These are phyloP conservation scores for Sinella curviseta DNA, from an alignment of 1,140 invertebrate species.

Conservation along the genomic window DNA sequence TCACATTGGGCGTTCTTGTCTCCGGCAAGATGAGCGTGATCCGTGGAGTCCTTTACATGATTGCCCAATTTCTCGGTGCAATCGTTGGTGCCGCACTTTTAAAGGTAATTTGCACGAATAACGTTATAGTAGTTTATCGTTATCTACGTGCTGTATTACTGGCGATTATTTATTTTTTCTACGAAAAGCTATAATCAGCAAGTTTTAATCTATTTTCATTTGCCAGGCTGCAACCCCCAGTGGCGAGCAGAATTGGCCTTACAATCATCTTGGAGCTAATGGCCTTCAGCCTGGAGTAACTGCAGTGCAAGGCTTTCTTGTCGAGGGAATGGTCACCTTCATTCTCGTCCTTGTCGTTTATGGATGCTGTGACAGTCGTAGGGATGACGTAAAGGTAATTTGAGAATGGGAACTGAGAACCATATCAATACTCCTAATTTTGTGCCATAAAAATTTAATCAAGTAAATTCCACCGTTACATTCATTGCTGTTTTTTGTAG, in stretches of 20 bases:
- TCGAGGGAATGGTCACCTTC: conserved; percentile 91
- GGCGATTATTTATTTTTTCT: too few relatives aligned
- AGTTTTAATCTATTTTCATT: too few relatives aligned
- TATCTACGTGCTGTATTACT: too few relatives aligned
- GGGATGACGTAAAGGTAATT: conserved; percentile 66
- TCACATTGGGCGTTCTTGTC: conserved; percentile 67
- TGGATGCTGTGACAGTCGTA: conserved; percentile 75
- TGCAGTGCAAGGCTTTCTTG: conserved; percentile 75
- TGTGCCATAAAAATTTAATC: neutral
- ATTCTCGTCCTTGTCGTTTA: conserved; percentile 84
- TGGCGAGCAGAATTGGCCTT: conserved; percentile 1
- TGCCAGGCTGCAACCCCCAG: conserved; percentile 56
- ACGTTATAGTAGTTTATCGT: too few relatives aligned
- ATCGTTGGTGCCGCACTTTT: conserved; percentile 74
- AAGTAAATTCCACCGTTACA: neutral
- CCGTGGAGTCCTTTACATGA: conserved; percentile 71
- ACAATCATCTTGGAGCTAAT: conserved; percentile 40
- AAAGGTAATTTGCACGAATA: conserved; percentile 59
- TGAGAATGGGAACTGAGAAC: conserved; percentile 27
- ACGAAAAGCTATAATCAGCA: too few relatives aligned
- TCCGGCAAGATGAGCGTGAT: conserved; percentile 77
- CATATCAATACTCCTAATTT: conserved; percentile 38
- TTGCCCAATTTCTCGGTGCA: conserved; percentile 74
- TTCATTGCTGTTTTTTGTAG: neutral
- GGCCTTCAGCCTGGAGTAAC: conserved; percentile 54